Evolutionary conservation across 2,797 vertebrate species (phyloP), one percentile per base, ranked within the genome.

Genomic region (Melanotaenia parkinsoni): DNA sequence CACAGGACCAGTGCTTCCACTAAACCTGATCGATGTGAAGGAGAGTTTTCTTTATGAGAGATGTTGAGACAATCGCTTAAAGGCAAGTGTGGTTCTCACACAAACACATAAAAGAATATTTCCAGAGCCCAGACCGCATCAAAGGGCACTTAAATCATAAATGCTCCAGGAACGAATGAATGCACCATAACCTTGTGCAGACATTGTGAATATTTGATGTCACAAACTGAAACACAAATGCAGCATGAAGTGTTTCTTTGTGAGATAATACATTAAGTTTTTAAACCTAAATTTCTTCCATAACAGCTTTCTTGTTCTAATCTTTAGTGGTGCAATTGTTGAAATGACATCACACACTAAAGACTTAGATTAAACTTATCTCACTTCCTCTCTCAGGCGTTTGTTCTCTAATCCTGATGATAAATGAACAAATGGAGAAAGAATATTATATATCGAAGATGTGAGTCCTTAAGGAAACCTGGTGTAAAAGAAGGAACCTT

Each of bases 401-500:
- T 54, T 63, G 22, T 59, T 72, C 58, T 51, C 37, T 45, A 54
- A 81, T 67, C 58, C 63, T 28, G 22, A 59, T 32, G 3, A 67
- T 28, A 28, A 67, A 68, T 62, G 8, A 64, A 28, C 60, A 56
- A 37, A 38, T 66, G 14, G 20, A 60, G 54, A 16, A 32, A 51
- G 14, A 14, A 30, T 6, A 18, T 53, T 14, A 50, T 50, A 35
- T 60, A 74, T 74, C 33, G 71, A 18, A 69, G 45, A 67, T 37
- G 53, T 53, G 61, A 38, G 30, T 66, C 58, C 40, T 72, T 60
- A 60, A 77, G 79, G 71, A 70, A 69, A 43, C 37, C 67, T 63
- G 33, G 76, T 57, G 80, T 56, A 73, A 67, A 61, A 68, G 66
- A 80, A 70, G 83, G 70, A 88, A 93, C 91, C 89, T 90, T 20